Conservation (phyloP, 2,888 invertebrate species). For the Phaonia tiefii region DNA sequence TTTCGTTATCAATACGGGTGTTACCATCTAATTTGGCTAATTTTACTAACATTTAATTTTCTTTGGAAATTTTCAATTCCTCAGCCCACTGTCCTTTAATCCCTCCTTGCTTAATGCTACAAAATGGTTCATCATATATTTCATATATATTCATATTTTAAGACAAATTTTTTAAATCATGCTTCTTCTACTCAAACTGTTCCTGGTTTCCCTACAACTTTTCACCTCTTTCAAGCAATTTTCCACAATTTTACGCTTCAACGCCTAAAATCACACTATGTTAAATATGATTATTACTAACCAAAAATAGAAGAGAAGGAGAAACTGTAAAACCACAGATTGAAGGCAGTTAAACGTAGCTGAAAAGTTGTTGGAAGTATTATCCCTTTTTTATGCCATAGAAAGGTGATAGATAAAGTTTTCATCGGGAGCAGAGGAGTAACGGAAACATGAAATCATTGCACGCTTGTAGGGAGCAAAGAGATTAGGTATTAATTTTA, state of each 20-base stretch:
- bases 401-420: no score
- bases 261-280: slow-evolving; percentile 69
- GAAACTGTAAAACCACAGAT: slow-evolving; percentile 26
- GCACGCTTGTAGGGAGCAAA: slow-evolving; percentile 1
- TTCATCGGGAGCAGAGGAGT: no score
- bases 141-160: neutral
- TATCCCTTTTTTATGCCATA: neutral
- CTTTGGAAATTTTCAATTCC: no score
- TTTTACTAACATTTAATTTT: no score
- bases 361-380: neutral
- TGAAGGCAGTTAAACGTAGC: neutral
- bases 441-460: slow-evolving; percentile 17
- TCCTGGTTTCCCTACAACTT: neutral
- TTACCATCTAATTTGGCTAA: no score
- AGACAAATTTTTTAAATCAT: neutral
- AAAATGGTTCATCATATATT: neutral
- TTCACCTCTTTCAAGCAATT: slow-evolving; percentile 50
- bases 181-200: slow-evolving; percentile 1
- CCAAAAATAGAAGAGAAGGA: neutral
- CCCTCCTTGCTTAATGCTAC: neutral
- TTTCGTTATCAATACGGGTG: no score
- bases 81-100: neutral
- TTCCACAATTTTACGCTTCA: slow-evolving; percentile 71
- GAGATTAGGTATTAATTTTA: slow-evolving; percentile 10
- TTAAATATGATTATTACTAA: slow-evolving; percentile 51